Evolutionary conservation across 2,888 invertebrate genomes (phyloP).

Genomic region (Cryptocephalus primarius): DNA sequence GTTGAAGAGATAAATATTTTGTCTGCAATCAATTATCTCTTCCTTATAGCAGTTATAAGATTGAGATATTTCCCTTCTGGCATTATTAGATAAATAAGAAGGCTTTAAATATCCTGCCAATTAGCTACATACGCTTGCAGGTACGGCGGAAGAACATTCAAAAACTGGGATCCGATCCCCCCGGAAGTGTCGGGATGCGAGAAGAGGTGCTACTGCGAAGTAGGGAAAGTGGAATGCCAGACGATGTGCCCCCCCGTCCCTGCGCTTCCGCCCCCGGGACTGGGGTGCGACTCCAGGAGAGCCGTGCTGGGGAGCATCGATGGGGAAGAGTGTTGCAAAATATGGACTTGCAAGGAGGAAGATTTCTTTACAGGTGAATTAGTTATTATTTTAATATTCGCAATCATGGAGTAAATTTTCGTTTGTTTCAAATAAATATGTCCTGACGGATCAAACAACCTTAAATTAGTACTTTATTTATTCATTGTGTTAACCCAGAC

Average conservation of each 20-base stretch:
- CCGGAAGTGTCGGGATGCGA: constrained; percentile 73
- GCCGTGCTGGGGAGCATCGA: constrained; percentile 55
- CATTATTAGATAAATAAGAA: too few relatives aligned
- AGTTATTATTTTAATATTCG: too few relatives aligned
- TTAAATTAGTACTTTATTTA: too few relatives aligned
- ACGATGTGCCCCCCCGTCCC: constrained; percentile 69
- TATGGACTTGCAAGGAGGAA: constrained; percentile 52
- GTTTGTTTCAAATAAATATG: too few relatives aligned
- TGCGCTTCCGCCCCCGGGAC: constrained; percentile 59
- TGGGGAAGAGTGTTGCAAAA: constrained; percentile 75
- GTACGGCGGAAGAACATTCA: constrained; percentile 54
- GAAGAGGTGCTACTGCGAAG: constrained; percentile 76
- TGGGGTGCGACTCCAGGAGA: constrained; percentile 59
- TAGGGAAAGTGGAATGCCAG: constrained; percentile 77
- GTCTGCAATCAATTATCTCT: too few relatives aligned
- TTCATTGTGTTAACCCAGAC: too few relatives aligned
- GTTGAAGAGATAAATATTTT: too few relatives aligned
- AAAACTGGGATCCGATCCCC: constrained; percentile 77
- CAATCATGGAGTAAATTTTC: too few relatives aligned
- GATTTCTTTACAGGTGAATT: constrained; percentile 8
- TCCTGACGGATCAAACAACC: too few relatives aligned
- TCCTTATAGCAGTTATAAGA: too few relatives aligned
- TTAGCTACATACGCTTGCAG: constrained; percentile 46
- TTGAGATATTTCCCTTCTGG: too few relatives aligned
- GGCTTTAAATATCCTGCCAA: too few relatives aligned